Base-by-base conservation (phyloP, 2,888 invertebrate genomes). In the Synanthedon andrenaeformis region DNA sequence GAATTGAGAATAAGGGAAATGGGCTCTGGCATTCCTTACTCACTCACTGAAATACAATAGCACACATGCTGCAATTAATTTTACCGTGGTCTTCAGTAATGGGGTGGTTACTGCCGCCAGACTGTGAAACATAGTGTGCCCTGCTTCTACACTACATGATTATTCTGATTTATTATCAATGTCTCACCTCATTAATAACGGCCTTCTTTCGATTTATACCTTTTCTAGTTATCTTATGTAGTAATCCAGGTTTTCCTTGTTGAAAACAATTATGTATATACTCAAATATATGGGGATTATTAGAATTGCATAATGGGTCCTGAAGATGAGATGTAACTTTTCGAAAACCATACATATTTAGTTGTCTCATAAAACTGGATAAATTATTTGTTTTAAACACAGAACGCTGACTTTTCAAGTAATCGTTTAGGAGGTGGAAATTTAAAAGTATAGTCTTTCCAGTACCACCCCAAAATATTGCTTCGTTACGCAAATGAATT, bases 321-420 rank as follows among this genome's bases (percentile, higher is more conserved):
- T 90, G 90, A 56, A 88, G 81, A 64, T 90, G 90, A 1, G 89
- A 89, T 49, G 90, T 89, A 19, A 91, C 89, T 76, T 91, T 90
- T 12, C 90, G 87, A 68, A 91, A 91, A 8, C 91, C 91, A 64
- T 91, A 91, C 35, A 90, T 73, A 70, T 90, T 90, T 23, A 91
- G 68, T 57, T 91, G 90, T 42, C 90, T 79, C 13, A 91, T 89
- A 69, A 91, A 91, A 67, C 90, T 90, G 42, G 90, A 89, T 55
- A 90, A 89, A 61, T 90, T 90, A 51, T 82, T 89, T 1, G 90
- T 90, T 70, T 90, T 91, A 66, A 91, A 91, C 59, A 90, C 84
- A 8, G 87, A 87, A 58, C 83, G 79, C 55, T 82, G 79, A 58
- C 86, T 81, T 64, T 82, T 82, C 28, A 91, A 75, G 69, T 90